phyloP scores from a whole-genome alignment of 2,888 invertebrate genomes.

The Caenorhabditis sp. region DNA sequence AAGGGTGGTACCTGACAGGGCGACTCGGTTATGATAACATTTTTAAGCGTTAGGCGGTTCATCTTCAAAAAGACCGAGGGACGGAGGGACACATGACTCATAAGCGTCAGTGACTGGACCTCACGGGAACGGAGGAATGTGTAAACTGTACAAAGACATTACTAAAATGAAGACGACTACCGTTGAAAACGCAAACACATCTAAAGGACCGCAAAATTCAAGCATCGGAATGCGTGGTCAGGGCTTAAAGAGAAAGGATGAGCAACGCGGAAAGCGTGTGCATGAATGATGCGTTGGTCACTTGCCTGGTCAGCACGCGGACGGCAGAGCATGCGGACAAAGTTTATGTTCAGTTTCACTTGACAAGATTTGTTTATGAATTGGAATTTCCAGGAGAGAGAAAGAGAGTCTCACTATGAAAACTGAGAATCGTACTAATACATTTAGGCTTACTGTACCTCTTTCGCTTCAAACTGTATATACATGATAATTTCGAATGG shows the following conservation, averaged over 20 bases:
- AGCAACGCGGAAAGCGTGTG: conserved; percentile 48
- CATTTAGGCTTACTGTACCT: background rate
- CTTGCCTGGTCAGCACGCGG: background rate
- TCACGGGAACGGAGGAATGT: conserved; percentile 13
- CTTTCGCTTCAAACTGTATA: background rate
- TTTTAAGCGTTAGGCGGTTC: conserved; percentile 39
- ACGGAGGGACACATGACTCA: conserved; percentile 42
- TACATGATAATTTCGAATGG: conserved; percentile 22
- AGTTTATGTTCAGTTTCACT: conserved; percentile 36
- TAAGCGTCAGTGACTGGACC: conserved; percentile 26
- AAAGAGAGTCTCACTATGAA: background rate
- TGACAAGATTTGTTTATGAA: conserved; percentile 35
- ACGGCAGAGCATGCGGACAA: conserved; percentile 9
- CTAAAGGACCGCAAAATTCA: background rate
- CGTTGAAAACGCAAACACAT: conserved; percentile 24
- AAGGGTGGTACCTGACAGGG: conserved; percentile 2
- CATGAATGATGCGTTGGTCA: conserved; percentile 46
- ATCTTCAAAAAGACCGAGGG: conserved; percentile 31
- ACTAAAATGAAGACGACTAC: conserved; percentile 20
- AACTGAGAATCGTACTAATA: no score
- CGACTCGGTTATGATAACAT: conserved; percentile 45
- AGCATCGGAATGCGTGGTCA: conserved; percentile 8
- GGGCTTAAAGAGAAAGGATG: conserved; percentile 15
- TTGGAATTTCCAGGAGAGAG: conserved; percentile 12
- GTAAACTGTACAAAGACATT: conserved; percentile 20